phyloP scores from a whole-genome alignment of 2,888 invertebrate species.

The Bedellia somnulentella region DNA sequence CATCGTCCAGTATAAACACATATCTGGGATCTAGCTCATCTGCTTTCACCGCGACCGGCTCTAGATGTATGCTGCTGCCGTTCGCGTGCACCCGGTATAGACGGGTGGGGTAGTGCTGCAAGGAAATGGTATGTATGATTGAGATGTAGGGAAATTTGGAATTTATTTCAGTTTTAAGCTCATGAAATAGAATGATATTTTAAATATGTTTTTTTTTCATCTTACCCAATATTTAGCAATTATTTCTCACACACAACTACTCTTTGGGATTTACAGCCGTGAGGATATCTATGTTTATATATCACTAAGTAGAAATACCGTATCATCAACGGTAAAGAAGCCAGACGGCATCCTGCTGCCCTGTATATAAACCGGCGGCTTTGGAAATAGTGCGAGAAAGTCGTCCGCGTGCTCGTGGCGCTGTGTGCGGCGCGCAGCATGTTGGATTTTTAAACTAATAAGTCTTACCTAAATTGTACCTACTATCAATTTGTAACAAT shows the following conservation, averaged over 20 bases:
- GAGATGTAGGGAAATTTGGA: too few relatives aligned
- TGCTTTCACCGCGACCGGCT: constrained; percentile 75
- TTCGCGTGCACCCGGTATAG: constrained; percentile 88
- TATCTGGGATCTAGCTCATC: constrained; percentile 85
- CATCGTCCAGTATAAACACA: constrained; percentile 90
- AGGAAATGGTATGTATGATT: constrained; percentile 5
- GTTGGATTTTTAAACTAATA: too few relatives aligned
- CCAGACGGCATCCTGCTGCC: constrained; percentile 89
- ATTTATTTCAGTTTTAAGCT: too few relatives aligned
- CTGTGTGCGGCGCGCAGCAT: too few relatives aligned
- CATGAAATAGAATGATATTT: too few relatives aligned
- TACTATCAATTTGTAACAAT: too few relatives aligned
- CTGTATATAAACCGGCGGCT: constrained; percentile 84
- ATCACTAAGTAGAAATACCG: constrained; percentile 15
- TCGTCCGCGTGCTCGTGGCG: neutral
- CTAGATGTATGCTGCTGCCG: constrained; percentile 85
- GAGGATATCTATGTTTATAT: too few relatives aligned
- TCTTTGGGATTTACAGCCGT: too few relatives aligned
- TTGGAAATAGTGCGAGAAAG: constrained; percentile 81
- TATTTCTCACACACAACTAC: too few relatives aligned
- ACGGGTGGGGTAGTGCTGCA: constrained; percentile 77
- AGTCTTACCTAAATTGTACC: too few relatives aligned
- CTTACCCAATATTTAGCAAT: too few relatives aligned
- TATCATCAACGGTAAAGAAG: constrained; percentile 89
- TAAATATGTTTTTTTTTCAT: too few relatives aligned